These are phyloP conservation scores for Neuroscelio doddi DNA, from an alignment of 2,888 invertebrate genomes.

Conservation along the genomic window DNA sequence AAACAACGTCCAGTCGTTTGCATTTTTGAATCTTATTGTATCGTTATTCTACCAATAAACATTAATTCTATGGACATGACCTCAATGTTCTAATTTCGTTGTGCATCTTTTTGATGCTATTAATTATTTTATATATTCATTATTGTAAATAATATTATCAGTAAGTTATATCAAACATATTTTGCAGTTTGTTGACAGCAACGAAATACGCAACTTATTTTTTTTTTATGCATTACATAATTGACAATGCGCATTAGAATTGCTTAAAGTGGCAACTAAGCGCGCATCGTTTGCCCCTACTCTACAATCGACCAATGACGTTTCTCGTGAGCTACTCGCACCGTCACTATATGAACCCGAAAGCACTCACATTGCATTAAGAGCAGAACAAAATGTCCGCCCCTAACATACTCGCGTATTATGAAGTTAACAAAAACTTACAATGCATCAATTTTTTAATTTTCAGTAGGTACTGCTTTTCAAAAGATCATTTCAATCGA, in stretches of 20 bases:
- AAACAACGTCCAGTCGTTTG: background rate
- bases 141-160: background rate
- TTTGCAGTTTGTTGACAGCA: background rate
- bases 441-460: no score
- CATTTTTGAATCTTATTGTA: background rate
- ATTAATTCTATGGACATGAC: background rate
- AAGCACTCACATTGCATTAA: background rate
- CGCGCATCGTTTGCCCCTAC: background rate
- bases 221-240: background rate
- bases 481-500: no score
- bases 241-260: background rate
- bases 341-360: background rate
- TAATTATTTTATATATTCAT: background rate
- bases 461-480: no score
- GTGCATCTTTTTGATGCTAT: background rate
- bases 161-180: background rate
- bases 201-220: no score
- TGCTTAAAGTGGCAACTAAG: background rate
- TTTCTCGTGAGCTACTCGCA: background rate
- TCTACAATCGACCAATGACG: slow-evolving; percentile 3
- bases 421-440: no score
- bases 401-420: no score
- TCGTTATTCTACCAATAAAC: background rate
- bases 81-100: background rate
- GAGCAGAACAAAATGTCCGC: background rate